A percentile compares a stretch with the other conserved stretches of the same genome.
These are phyloP conservation scores for Natator depressus DNA, from an alignment of 2,113 vertebrate species.

Conservation along the genomic window DNA sequence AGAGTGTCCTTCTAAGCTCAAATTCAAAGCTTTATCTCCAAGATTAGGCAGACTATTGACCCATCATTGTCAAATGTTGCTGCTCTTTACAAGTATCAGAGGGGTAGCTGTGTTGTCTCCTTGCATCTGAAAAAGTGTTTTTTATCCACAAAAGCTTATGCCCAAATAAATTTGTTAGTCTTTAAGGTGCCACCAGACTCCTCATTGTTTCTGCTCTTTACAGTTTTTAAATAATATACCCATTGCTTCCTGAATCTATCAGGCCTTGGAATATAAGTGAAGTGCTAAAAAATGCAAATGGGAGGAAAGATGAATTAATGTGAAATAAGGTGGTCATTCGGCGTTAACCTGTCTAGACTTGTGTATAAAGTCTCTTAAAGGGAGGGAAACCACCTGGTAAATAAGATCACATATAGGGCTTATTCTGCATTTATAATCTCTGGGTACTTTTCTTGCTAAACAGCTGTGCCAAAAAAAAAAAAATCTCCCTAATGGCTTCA, in stretches of 20 bases:
- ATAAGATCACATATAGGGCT: neutral
- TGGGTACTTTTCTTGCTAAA: neutral
- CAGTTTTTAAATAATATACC: constrained; percentile 39
- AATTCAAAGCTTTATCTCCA: neutral
- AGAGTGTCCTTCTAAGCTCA: neutral
- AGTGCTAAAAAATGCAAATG: constrained; percentile 48
- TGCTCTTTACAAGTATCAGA: neutral
- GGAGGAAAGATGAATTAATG: constrained; percentile 38
- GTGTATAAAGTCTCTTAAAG: constrained; percentile 45
- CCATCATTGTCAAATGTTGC: neutral
- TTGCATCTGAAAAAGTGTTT: no score
- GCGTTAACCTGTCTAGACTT: constrained; percentile 52
- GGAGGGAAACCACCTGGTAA: constrained; percentile 28
- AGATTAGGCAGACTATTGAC: constrained; percentile 2
- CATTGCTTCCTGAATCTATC: constrained; percentile 24
- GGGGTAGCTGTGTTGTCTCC: no score
- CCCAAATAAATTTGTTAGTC: no score
- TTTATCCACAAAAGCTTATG: no score
- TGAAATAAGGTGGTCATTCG: constrained; percentile 44
- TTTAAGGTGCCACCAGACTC: no score
- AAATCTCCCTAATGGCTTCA: neutral
- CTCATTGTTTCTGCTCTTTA: neutral
- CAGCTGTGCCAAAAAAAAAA: neutral
- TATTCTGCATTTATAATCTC: neutral
- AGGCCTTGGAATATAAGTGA: constrained; percentile 5